Evolutionary conservation across 1,140 invertebrate genomes (phyloP).

Genomic region (Danaus melanippus): DNA sequence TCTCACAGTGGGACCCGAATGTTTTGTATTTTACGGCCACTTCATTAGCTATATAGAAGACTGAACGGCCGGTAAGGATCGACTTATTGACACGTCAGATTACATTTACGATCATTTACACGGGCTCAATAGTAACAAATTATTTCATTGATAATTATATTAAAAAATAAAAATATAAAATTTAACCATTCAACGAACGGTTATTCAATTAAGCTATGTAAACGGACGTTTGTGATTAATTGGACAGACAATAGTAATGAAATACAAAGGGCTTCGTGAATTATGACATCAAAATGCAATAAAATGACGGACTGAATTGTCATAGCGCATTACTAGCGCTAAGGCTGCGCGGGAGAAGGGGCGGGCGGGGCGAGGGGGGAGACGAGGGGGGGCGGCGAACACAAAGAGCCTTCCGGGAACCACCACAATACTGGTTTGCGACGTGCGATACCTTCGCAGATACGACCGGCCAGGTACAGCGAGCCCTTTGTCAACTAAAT

Average conservation of each 20-base stretch:
- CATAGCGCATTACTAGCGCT: conserved; percentile 19
- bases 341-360: conserved; percentile 19
- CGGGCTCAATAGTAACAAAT: no score
- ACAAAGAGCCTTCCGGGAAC: conserved; percentile 68
- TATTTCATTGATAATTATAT: no score
- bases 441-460: conserved; percentile 69
- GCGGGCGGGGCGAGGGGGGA: conserved; percentile 10
- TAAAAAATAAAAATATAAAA: no score
- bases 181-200: no score
- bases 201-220: no score
- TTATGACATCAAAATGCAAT: conserved; percentile 5
- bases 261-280: no score
- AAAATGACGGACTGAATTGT: conserved; percentile 13
- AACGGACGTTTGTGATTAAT: conserved; percentile 4
- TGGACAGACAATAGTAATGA: conserved; percentile 4
- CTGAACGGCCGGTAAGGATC: conserved; percentile 38
- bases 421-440: conserved; percentile 69
- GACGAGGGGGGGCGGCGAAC: conserved; percentile 39
- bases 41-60: conserved; percentile 48
- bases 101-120: no score
- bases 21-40: conserved; percentile 64
- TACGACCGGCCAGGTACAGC: conserved; percentile 53
- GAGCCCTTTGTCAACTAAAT: conserved; percentile 55
- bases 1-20: conserved; percentile 46
- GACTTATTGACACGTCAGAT: conserved; percentile 51